These are phyloP conservation scores for Diorhabda elongata DNA, from an alignment of 1,140 invertebrate genomes.

Conservation along the genomic window DNA sequence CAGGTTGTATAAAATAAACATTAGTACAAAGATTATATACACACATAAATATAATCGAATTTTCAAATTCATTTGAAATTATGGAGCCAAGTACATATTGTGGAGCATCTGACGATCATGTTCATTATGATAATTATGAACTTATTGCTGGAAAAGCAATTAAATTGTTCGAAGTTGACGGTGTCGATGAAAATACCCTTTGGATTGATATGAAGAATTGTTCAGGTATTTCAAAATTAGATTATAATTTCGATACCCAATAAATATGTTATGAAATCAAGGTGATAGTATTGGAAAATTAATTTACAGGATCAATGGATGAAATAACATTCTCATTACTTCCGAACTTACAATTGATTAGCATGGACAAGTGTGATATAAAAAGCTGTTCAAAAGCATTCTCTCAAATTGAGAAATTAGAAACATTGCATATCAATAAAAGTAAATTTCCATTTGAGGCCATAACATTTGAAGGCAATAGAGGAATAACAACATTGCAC, in stretches of 20 bases:
- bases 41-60: too few relatives aligned
- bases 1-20: too few relatives aligned
- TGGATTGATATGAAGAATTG: conserved; percentile 13
- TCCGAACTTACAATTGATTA: conserved; percentile 1
- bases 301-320: conserved; percentile 10
- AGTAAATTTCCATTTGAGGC: conserved; percentile 6
- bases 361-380: conserved; percentile 4
- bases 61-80: neutral
- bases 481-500: neutral
- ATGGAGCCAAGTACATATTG: neutral
- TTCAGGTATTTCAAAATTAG: neutral
- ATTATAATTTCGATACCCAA: too few relatives aligned
- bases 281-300: neutral
- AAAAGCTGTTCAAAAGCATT: conserved; percentile 7
- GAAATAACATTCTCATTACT: conserved; percentile 4
- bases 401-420: conserved; percentile 3
- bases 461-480: conserved; percentile 4
- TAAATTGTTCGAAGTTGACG: conserved; percentile 3
- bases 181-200: neutral
- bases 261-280: too few relatives aligned
- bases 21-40: too few relatives aligned
- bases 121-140: conserved; percentile 7
- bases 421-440: neutral
- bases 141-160: neutral
- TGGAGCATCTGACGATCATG: conserved; percentile 5